Evolutionary conservation across 1,140 invertebrate species (phyloP), one percentile per base, ranked within the genome.

Genomic region (Lycorma delicatula): DNA sequence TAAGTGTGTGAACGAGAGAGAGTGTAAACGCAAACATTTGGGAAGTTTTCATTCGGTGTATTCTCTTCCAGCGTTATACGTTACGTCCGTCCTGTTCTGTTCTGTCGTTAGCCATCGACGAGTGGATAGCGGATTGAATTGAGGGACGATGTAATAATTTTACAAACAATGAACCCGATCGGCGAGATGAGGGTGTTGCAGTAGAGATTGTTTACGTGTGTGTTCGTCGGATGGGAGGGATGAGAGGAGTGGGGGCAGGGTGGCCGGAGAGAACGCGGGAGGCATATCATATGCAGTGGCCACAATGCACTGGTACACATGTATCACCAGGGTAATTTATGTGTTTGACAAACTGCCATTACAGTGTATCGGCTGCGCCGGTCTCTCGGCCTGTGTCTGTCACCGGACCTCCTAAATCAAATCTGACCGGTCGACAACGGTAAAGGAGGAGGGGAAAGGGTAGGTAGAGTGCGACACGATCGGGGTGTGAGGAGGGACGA

Each of bases 291-390:
- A 5, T 5, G 3, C 41, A n/a, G n/a, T n/a, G n/a, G n/a, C n/a
- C n/a, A 51, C 49, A 51, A 51, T 51, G 28, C 23, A 25, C 12
- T 16, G 9, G 11, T 49, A 25, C 47, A 28, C 49, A 51, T 51
- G 49, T 51, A 51, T 51, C 49, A 51, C 26, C 18, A 12, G 25
- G 26, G 12, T 51, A 51, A 51, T 51, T 51, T 51, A 51, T 51
- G 27, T 51, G 49, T 51, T 51, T 51, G 49, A 51, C 49, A 51
- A 51, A 51, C 23, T 51, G 27, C 49, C 49, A 51, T 51, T 51
- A 28, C 49, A 51, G 49, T 38, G 5, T 20, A 9, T 34, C 9
- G 31, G n/a, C 5, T 44, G 41, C 23, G 28, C 28, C 49, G 49
- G 49, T 26, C 27, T 44, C 26, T 51, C 49, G 49, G 49, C 49